A percentile compares a stretch with the other conserved stretches of the same genome.
Evolutionary conservation across 2,888 invertebrate genomes (phyloP).

Genomic region (Fragum fragum): DNA sequence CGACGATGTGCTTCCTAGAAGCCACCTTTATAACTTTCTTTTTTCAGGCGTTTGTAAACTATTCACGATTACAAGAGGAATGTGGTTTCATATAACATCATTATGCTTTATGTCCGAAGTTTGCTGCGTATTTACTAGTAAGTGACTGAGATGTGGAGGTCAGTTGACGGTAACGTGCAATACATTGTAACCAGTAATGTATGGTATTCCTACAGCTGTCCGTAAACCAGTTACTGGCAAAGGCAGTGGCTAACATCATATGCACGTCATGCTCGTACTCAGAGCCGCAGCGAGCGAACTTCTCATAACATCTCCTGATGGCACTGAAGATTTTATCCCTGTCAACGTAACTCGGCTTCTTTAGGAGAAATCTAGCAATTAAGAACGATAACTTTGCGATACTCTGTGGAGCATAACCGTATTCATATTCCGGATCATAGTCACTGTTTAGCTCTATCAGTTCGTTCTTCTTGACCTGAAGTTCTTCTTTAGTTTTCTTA

Average conservation of each 20-base stretch:
- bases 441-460: constrained; percentile 75
- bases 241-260: constrained; percentile 85
- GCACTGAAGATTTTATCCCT: constrained; percentile 78
- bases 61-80: no score
- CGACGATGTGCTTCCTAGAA: no score
- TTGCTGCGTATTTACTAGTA: constrained; percentile 46
- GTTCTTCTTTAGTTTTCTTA: constrained; percentile 75
- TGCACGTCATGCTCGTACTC: constrained; percentile 82
- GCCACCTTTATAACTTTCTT: no score
- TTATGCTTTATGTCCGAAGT: background rate
- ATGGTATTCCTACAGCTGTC: constrained; percentile 76
- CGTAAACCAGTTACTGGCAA: constrained; percentile 84
- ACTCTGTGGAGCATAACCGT: constrained; percentile 79
- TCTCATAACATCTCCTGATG: constrained; percentile 80
- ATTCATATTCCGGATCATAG: constrained; percentile 80
- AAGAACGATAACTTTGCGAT: constrained; percentile 80
- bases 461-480: constrained; percentile 75
- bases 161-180: constrained; percentile 72
- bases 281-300: constrained; percentile 74
- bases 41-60: no score
- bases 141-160: constrained; percentile 30
- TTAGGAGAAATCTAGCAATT: constrained; percentile 77
- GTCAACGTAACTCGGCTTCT: constrained; percentile 81
- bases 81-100: no score
- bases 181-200: constrained; percentile 81